Evolutionary conservation across 2,113 vertebrate genomes (phyloP).

Genomic region (Gymnarchus niloticus): DNA sequence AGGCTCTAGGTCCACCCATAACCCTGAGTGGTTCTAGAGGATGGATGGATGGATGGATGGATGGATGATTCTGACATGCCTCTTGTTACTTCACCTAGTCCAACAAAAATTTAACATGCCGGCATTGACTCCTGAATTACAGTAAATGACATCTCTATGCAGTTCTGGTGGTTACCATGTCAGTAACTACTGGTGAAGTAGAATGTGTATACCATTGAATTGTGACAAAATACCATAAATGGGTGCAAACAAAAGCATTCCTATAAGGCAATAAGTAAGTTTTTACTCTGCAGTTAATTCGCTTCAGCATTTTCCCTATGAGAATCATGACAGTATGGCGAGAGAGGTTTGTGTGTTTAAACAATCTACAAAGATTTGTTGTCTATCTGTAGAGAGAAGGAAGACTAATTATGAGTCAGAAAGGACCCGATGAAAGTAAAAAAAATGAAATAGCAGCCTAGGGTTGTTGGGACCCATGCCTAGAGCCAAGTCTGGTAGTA

Average conservation of each 20-base stretch:
- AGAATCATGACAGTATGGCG: neutral
- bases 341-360: neutral
- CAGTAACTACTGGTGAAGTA: slow-evolving; percentile 15
- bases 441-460: too few species aligned
- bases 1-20: too few species aligned
- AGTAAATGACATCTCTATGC: neutral
- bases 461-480: too few species aligned
- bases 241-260: neutral
- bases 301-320: neutral
- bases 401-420: too few species aligned
- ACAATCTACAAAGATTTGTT: too few species aligned
- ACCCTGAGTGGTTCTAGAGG: too few species aligned
- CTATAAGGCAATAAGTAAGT: neutral
- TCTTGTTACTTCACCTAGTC: neutral
- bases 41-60: neutral
- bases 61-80: neutral
- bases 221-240: neutral
- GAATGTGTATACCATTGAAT: slow-evolving; percentile 8
- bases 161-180: neutral
- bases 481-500: neutral
- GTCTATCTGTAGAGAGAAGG: too few species aligned
- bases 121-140: neutral
- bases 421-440: too few species aligned
- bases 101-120: slow-evolving; percentile 15
- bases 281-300: slow-evolving; percentile 17